Conservation (phyloP, 2,888 invertebrate species). For the Adelphocoris suturalis region DNA sequence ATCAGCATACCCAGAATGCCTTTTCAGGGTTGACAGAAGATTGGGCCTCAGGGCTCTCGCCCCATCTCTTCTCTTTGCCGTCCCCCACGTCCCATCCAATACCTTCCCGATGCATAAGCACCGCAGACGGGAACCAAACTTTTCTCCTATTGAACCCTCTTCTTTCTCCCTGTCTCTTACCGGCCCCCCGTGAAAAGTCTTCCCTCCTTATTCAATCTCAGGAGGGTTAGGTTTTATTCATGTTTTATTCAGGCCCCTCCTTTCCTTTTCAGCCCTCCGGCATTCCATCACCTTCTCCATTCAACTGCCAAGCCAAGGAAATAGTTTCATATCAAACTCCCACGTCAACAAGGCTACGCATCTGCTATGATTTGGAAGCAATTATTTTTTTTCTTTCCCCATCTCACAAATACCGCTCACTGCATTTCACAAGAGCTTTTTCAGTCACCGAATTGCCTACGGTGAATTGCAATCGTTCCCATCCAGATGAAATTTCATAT, state of each 20-base stretch:
- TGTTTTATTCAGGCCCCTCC: slow-evolving; percentile 30
- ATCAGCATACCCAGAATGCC: too few relatives aligned
- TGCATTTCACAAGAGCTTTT: too few relatives aligned
- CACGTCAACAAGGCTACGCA: not conserved
- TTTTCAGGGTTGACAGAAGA: too few relatives aligned
- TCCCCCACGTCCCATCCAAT: not conserved
- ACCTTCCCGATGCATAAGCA: not conserved
- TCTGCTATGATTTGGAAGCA: not conserved
- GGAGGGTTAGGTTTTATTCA: not conserved
- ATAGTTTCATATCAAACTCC: not conserved
- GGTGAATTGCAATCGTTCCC: too few relatives aligned
- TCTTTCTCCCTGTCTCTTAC: not conserved
- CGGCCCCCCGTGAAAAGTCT: not conserved
- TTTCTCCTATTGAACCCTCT: slow-evolving; percentile 24
- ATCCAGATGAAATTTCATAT: too few relatives aligned
- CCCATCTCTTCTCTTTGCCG: not conserved
- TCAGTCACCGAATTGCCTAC: too few relatives aligned
- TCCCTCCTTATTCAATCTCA: slow-evolving; percentile 17
- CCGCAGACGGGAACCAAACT: not conserved
- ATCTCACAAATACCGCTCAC: too few relatives aligned
- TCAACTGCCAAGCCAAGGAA: not conserved
- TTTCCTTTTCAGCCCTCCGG: not conserved
- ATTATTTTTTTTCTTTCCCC: not conserved
- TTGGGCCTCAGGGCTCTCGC: not conserved
- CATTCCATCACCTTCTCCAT: slow-evolving; percentile 9